These are phyloP conservation scores for Physocephala rufipes DNA, from an alignment of 2,888 invertebrate species.

Conservation along the genomic window DNA sequence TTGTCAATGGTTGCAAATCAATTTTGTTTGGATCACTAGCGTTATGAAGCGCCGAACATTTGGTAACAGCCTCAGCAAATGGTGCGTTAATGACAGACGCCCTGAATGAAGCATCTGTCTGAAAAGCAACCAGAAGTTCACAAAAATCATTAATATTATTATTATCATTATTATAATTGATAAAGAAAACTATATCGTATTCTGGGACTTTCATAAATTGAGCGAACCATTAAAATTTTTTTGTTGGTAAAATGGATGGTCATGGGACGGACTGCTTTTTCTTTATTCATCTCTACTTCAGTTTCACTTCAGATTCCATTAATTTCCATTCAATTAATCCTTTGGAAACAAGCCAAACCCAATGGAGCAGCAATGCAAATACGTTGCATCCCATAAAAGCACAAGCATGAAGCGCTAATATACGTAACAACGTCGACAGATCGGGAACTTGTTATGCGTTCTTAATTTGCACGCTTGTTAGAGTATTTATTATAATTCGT, in stretches of 20 bases:
- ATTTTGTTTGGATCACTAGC: background rate
- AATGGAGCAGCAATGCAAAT: background rate
- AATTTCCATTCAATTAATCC: conserved; percentile 23
- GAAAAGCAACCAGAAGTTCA: conserved; percentile 9
- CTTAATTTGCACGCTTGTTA: conserved; percentile 14
- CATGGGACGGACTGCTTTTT: background rate
- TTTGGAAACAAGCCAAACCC: conserved; percentile 10
- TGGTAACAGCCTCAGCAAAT: background rate
- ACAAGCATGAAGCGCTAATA: too few relatives aligned
- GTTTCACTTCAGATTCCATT: conserved; percentile 1
- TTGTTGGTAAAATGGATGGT: too few relatives aligned
- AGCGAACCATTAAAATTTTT: too few relatives aligned
- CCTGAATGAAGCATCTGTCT: conserved; percentile 16
- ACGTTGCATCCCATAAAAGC: too few relatives aligned
- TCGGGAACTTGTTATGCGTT: background rate
- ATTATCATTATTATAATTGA: background rate
- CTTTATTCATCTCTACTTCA: background rate
- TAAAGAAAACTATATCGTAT: background rate
- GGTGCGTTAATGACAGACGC: background rate
- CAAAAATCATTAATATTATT: background rate
- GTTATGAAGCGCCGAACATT: conserved; percentile 12
- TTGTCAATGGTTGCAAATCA: background rate
- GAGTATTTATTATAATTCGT: background rate
- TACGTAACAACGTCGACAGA: background rate
- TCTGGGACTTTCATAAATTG: too few relatives aligned